Evolutionary conservation across 2,888 invertebrate genomes (phyloP), one percentile per base, ranked within the genome.

Genomic region (Seira ritae): DNA sequence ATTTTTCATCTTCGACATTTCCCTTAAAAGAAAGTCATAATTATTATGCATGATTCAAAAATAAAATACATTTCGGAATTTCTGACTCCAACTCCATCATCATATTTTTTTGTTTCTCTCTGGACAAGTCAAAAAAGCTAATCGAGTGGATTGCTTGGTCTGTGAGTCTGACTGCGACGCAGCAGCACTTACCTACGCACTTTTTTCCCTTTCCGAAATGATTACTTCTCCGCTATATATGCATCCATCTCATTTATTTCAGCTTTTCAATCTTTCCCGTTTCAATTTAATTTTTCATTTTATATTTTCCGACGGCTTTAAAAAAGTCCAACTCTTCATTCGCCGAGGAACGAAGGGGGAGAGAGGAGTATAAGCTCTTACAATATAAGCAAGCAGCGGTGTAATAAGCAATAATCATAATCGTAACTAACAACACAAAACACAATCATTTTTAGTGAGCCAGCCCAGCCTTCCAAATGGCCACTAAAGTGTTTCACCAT

Each of bases 361-460:
- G n/a, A n/a, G n/a, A n/a, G n/a, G n/a, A n/a, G n/a, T n/a, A n/a
- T n/a, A n/a, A n/a, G n/a, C n/a, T n/a, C n/a, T n/a, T n/a, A n/a
- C n/a, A n/a, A n/a, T n/a, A n/a, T n/a, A n/a, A n/a, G n/a, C n/a
- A n/a, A n/a, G n/a, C n/a, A 42, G 60, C 65, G 81, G 75, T 81
- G 76, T 81, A 81, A 76, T 81, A 81, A 81, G 81, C 81, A 81
- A 81, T 81, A 81, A 81, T 81, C 74, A 81, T 81, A 81, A 81
- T 76, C 81, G 75, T 81, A 81, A 81, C 81, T 81, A 81, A 81
- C 81, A 70, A 74, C 76, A 75, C 19, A 80, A 80, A 60, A 80
- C 69, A 74, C 37, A 80, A 65, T 46, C 66, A 50, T 67, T 69
- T 62, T 68, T 76, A 60, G 81, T 69, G 73, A 80, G 55, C 66